Base-by-base conservation (phyloP, 2,113 vertebrate genomes). In the Proteles cristata region DNA sequence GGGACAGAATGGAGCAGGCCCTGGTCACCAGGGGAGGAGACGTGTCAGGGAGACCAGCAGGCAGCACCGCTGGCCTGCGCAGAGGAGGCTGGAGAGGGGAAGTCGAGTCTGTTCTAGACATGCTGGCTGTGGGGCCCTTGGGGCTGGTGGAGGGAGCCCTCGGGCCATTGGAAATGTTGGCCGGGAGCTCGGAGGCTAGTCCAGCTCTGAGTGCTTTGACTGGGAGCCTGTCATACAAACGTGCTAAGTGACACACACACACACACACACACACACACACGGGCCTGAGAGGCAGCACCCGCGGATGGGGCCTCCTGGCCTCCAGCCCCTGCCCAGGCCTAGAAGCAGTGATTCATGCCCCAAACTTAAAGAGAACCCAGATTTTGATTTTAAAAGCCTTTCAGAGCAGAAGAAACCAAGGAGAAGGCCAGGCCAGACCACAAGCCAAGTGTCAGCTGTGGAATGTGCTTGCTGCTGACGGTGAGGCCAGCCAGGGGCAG, bases 401-500 rank as follows among this genome's bases (percentile, higher is more conserved):
- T 90, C 48, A 82, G 90, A 96, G 11, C 9, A 94, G 87, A 97
- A 95, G 92, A 82, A 98, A 96, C 90, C 93, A 95, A 93, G 19
- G 35, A 95, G 90, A 96, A 74, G 96, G 85, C 96, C 94, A 90
- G 66, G 97, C 98, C 69, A 95, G 93, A 91, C 97, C 69, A 0
- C 98, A 98, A 97, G 96, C 95, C 97, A 97, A 98, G 92, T 97
- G 79, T 97, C 81, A 84, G 90, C 90, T 73, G 97, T 97, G 98
- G 97, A 94, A 98, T 98, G 95, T 93, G 97, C 97, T 96, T 93
- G 77, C 93, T 98, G 97, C 81, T 95, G 85, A 76, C 1, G 26
- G 68, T 39, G 92, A 96, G 88, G 88, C 97, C 98, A 97, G 94
- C 89, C 93, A 33, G 48, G 84, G 85, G 69, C 95, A 95, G 88